These are phyloP conservation scores for Argyresthia albistria DNA, from an alignment of 2,888 invertebrate genomes.

Conservation along the genomic window DNA sequence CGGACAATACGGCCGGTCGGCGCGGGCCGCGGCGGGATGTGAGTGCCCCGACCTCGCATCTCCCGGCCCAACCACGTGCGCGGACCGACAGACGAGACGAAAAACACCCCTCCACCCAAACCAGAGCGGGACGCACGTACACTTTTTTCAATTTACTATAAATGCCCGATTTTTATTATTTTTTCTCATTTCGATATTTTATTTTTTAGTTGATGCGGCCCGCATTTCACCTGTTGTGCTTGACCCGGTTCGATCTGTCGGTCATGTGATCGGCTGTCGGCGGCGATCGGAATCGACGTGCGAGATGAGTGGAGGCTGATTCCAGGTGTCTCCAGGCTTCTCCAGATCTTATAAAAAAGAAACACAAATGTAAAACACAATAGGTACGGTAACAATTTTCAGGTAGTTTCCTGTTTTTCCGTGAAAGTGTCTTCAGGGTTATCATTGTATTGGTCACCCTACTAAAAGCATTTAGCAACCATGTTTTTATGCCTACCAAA, in stretches of 20 bases:
- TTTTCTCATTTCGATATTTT: constrained; percentile 72
- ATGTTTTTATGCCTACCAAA: too few species aligned
- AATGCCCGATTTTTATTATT: constrained; percentile 68
- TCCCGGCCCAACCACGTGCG: constrained; percentile 56
- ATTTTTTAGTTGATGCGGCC: constrained; percentile 72
- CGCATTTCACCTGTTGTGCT: constrained; percentile 70
- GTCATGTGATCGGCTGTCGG: constrained; percentile 59
- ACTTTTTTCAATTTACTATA: constrained; percentile 71
- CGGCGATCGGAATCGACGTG: background rate
- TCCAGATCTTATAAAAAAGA: background rate
- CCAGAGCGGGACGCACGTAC: constrained; percentile 34
- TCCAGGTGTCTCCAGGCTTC: background rate
- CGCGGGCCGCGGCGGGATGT: constrained; percentile 68
- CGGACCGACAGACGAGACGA: constrained; percentile 21
- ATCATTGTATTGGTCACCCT: too few species aligned
- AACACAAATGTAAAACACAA: too few species aligned
- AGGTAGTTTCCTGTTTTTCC: too few species aligned
- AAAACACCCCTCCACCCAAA: constrained; percentile 16
- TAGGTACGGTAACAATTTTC: too few species aligned
- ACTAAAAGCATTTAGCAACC: too few species aligned
- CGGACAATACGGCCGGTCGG: constrained; percentile 69
- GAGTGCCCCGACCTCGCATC: constrained; percentile 30
- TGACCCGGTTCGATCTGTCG: constrained; percentile 67
- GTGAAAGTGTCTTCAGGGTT: too few species aligned
- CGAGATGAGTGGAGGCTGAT: background rate